These are phyloP conservation scores for Athrips mouffetella DNA, from an alignment of 2,888 invertebrate species.

Conservation along the genomic window DNA sequence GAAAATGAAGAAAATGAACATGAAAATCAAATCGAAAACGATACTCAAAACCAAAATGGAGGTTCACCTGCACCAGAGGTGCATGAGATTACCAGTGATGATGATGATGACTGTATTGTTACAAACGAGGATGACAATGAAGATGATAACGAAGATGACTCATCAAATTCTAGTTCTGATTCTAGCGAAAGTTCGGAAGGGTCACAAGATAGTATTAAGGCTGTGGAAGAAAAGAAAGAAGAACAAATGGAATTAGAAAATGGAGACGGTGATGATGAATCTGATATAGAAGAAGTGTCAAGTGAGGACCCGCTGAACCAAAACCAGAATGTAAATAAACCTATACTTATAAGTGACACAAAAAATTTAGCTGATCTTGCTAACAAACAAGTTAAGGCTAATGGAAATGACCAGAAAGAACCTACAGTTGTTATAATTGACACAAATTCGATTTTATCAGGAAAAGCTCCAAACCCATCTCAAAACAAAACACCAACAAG, in stretches of 20 bases:
- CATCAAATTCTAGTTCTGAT: constrained; percentile 76
- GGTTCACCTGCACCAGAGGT: constrained; percentile 66
- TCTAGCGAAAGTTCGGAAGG: constrained; percentile 80
- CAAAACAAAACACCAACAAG: constrained; percentile 42
- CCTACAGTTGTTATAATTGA: constrained; percentile 91
- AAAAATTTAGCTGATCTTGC: constrained; percentile 85
- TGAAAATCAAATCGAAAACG: constrained; percentile 41
- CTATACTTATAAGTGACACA: constrained; percentile 85
- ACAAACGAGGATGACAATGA: constrained; percentile 74
- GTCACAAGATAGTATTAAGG: constrained; percentile 63
- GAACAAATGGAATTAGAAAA: constrained; percentile 73
- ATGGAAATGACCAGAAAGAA: constrained; percentile 80
- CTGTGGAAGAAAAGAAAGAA: constrained; percentile 71
- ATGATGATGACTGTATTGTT: constrained; percentile 70
- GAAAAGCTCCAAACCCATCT: constrained; percentile 44
- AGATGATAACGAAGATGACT: constrained; percentile 66
- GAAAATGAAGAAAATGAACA: constrained; percentile 46
- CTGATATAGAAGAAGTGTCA: constrained; percentile 74
- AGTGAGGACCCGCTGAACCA: constrained; percentile 82
- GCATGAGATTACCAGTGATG: constrained; percentile 76
- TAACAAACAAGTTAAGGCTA: constrained; percentile 70
- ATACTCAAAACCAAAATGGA: constrained; percentile 65
- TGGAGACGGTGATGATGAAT: constrained; percentile 55
- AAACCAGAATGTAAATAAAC: constrained; percentile 53
- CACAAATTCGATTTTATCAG: constrained; percentile 83